Conservation (phyloP, 2,888 invertebrate species). For the Saturnia japonica region DNA sequence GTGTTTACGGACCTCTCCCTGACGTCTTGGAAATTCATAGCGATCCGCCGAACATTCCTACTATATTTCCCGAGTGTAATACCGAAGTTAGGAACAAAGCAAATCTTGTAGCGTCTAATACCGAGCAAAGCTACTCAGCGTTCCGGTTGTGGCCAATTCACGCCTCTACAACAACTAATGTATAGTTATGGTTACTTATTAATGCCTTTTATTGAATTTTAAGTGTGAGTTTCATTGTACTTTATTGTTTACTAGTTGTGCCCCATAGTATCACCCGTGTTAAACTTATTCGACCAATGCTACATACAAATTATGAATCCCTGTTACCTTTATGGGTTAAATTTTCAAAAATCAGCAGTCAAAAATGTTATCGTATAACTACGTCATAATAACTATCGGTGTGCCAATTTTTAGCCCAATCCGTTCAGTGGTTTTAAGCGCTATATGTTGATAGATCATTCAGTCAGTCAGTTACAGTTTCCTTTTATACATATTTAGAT, state of each 20-base stretch:
- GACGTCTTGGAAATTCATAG: slow-evolving; percentile 44
- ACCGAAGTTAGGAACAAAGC: slow-evolving; percentile 58
- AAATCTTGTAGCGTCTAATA: slow-evolving; percentile 46
- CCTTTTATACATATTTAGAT: too few relatives aligned
- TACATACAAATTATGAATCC: too few relatives aligned
- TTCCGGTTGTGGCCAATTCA: slow-evolving; percentile 39
- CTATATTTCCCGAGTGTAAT: slow-evolving; percentile 58
- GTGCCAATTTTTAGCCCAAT: too few relatives aligned
- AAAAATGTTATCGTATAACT: too few relatives aligned
- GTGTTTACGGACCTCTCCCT: slow-evolving; percentile 38
- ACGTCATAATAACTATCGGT: too few relatives aligned
- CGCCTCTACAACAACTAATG: slow-evolving; percentile 25
- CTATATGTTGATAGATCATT: too few relatives aligned
- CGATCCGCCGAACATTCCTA: slow-evolving; percentile 51
- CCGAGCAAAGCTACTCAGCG: slow-evolving; percentile 36
- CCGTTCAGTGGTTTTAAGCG: too few relatives aligned
- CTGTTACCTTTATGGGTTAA: too few relatives aligned
- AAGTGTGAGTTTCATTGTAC: neutral
- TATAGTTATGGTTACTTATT: neutral
- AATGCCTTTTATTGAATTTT: neutral
- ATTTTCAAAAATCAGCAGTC: too few relatives aligned
- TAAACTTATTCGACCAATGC: too few relatives aligned
- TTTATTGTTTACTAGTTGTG: neutral
- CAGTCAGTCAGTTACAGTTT: too few relatives aligned
- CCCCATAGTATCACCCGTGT: too few relatives aligned